phyloP scores from a whole-genome alignment of 2,888 invertebrate genomes.

The Sinelater perroti region DNA sequence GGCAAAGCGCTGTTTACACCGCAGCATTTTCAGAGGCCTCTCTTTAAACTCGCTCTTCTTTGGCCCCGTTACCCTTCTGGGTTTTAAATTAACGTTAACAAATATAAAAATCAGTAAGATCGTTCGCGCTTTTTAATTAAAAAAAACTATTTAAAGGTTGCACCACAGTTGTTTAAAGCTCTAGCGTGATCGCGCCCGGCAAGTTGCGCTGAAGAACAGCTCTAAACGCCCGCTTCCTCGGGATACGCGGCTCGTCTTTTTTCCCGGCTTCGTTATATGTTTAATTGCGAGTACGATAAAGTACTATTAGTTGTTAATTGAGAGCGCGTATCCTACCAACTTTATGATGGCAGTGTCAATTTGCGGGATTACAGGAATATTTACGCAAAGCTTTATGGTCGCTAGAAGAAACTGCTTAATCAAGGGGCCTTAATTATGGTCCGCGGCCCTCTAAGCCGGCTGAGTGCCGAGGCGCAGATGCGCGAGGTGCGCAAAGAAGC shows the following conservation, averaged over 20 bases:
- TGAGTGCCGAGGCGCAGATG: too few relatives aligned
- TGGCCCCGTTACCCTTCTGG: too few relatives aligned
- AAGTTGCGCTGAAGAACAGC: constrained; percentile 28
- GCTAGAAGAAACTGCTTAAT: neutral
- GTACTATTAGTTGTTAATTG: constrained; percentile 17
- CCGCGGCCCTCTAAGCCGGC: too few relatives aligned
- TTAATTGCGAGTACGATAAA: constrained; percentile 27
- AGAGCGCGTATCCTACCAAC: neutral
- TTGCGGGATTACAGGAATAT: neutral
- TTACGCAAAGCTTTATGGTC: neutral
- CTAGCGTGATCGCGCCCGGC: constrained; percentile 33
- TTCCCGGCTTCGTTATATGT: constrained; percentile 20
- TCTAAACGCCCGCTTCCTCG: constrained; percentile 33
- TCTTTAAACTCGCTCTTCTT: too few relatives aligned
- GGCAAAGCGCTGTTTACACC: constrained; percentile 30
- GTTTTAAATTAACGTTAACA: too few relatives aligned
- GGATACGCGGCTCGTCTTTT: constrained; percentile 26
- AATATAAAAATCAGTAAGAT: too few relatives aligned
- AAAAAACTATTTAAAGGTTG: too few relatives aligned
- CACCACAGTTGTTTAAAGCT: constrained; percentile 23
- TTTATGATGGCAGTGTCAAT: constrained; percentile 6
- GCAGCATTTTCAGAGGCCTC: too few relatives aligned
- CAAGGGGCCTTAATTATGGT: too few relatives aligned
- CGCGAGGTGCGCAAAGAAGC: too few relatives aligned
- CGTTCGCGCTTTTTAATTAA: too few relatives aligned